Evolutionary conservation across 2,797 vertebrate species (phyloP).

Genomic region (Sebastes alutus): DNA sequence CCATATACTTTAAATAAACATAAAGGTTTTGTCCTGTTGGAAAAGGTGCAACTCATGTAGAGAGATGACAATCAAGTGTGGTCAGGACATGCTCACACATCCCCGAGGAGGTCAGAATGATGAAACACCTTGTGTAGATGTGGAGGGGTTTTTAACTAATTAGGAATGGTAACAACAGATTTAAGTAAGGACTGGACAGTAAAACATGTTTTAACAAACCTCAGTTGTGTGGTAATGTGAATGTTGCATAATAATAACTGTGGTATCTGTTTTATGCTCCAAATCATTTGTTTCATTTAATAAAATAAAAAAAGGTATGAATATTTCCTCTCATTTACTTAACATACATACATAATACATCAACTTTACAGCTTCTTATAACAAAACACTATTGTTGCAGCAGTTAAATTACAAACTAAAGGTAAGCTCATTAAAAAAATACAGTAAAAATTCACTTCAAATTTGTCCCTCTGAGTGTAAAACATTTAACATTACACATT

Average conservation of each 20-base stretch:
- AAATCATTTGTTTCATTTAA: constrained; percentile 21
- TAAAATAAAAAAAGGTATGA: background rate
- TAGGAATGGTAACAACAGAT: background rate
- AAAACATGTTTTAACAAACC: background rate
- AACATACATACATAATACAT: background rate
- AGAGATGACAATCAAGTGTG: background rate
- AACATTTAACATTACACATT: background rate
- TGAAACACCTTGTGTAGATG: background rate
- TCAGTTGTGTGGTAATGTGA: background rate
- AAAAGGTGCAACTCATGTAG: background rate
- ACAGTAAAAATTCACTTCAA: background rate
- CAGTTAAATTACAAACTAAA: background rate
- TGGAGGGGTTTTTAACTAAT: background rate
- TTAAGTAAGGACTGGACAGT: background rate
- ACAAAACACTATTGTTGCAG: background rate
- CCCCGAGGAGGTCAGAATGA: background rate
- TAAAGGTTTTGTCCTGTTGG: background rate
- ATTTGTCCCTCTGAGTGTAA: background rate
- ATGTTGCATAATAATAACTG: background rate
- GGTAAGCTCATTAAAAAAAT: background rate
- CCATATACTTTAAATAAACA: background rate
- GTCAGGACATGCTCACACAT: background rate
- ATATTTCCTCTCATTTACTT: background rate
- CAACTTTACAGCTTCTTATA: background rate
- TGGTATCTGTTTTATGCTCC: constrained; percentile 28